These are phyloP conservation scores for Cantharis nigra DNA, from an alignment of 2,888 invertebrate species.

Conservation along the genomic window DNA sequence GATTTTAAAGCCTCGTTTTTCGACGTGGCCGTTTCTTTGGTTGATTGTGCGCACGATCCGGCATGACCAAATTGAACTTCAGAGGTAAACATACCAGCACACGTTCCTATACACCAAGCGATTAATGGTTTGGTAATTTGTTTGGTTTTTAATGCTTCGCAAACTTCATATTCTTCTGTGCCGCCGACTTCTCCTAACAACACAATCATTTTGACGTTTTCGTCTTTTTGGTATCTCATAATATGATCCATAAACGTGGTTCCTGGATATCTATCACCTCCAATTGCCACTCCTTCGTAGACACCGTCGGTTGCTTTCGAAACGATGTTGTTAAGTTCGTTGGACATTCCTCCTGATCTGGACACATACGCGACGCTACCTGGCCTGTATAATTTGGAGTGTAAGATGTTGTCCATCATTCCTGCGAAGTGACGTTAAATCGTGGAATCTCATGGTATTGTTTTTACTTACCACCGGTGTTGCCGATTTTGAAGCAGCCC, in stretches of 20 bases:
- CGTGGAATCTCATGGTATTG: neutral
- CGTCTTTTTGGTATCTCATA: slow-evolving; percentile 79
- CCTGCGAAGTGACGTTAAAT: slow-evolving; percentile 22
- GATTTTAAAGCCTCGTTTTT: slow-evolving; percentile 85
- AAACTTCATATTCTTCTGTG: slow-evolving; percentile 96
- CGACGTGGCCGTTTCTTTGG: slow-evolving; percentile 83
- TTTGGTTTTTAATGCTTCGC: slow-evolving; percentile 79
- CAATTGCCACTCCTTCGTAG: slow-evolving; percentile 96
- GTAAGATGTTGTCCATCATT: slow-evolving; percentile 98
- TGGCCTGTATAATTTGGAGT: slow-evolving; percentile 94
- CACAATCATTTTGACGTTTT: slow-evolving; percentile 91
- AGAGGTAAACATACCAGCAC: slow-evolving; percentile 78
- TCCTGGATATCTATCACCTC: slow-evolving; percentile 96
- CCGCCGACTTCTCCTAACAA: slow-evolving; percentile 98
- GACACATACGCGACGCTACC: slow-evolving; percentile 99
- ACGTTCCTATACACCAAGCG: slow-evolving; percentile 95
- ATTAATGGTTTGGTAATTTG: slow-evolving; percentile 91
- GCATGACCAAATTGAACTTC: slow-evolving; percentile 98
- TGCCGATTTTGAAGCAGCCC: slow-evolving; percentile 98
- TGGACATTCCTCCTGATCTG: slow-evolving; percentile 98
- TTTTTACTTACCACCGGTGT: slow-evolving; percentile 86
- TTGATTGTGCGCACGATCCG: slow-evolving; percentile 94
- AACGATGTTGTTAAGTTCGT: slow-evolving; percentile 97
- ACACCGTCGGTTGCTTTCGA: slow-evolving; percentile 97
- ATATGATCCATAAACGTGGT: slow-evolving; percentile 98